Base-by-base conservation (phyloP, 2,113 vertebrate genomes). In the Tympanuchus pallidicinctus region DNA sequence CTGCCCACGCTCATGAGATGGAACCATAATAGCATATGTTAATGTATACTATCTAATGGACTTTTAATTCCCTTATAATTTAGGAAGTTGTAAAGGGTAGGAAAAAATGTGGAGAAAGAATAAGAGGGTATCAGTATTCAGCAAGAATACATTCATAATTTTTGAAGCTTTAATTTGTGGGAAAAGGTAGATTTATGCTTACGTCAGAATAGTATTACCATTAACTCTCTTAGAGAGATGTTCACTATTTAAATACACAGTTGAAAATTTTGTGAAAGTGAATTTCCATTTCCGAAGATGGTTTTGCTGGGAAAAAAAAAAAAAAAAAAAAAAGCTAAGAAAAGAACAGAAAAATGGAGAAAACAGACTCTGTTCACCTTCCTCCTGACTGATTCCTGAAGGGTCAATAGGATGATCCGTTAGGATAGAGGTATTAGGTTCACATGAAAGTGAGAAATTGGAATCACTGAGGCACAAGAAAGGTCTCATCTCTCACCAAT, bases 11-110 rank as follows among this genome's bases (percentile, higher is more conserved):
- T 94, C 65, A 4, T 28, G 32, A 84, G 88, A 72, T 90, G 91
- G 81, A 90, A 77, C 61, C 65, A 57, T 78, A 93, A 94, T 34
- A 95, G 75, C 69, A 72, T 85, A 94, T 87, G 87, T 88, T 94
- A 94, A 94, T 87, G 54, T 72, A 84, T 85, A 94, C 50, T 75
- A 87, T 80, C 90, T 95, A 96, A 91, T 94, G 82, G 82, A 85
- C 70, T 95, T 94, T 92, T 96, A 93, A 97, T 96, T 95, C 73
- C 54, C 52, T 74, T 95, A 81, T 95, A 96, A 97, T 95, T 97
- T 95, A 95, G 80, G 71, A 83, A 96, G 84, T 84, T 95, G 80
- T 82, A 96, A 94, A 89, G 65, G 83, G 71, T 83, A 91, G 82
- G 50, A 38, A 90, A 91, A 92, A 88, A 80, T 59, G 66, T 54